Evolutionary conservation across 2,888 invertebrate species (phyloP).

Genomic region (Caenorhabditis angaria): DNA sequence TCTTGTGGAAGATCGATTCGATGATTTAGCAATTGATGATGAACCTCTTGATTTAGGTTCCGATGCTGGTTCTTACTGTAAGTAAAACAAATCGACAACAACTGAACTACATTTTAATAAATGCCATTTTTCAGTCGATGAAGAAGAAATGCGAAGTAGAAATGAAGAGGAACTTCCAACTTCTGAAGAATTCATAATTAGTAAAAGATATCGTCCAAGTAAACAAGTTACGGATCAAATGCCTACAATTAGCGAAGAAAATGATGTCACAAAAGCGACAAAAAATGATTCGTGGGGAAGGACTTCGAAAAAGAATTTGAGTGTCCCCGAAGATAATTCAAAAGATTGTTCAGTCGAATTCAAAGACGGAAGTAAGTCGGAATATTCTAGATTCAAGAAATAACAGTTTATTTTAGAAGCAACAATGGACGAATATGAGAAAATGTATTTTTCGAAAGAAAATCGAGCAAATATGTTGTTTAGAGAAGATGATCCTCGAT

Average conservation of each 20-base stretch:
- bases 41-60: slow-evolving; percentile 6
- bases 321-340: not conserved
- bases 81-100: too few relatives aligned
- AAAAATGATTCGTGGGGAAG: not conserved
- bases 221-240: not conserved
- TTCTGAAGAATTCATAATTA: not conserved
- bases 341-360: slow-evolving; percentile 6
- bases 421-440: not conserved
- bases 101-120: too few relatives aligned
- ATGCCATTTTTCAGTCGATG: slow-evolving; percentile 1
- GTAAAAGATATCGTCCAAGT: not conserved
- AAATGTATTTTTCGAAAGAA: slow-evolving; percentile 9
- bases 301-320: not conserved
- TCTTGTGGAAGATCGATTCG: slow-evolving; percentile 7
- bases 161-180: not conserved
- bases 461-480: slow-evolving; percentile 4
- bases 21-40: slow-evolving; percentile 11
- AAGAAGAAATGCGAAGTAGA: slow-evolving; percentile 4
- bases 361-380: slow-evolving; percentile 1
- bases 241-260: slow-evolving; percentile 4
- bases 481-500: not conserved
- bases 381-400: too few relatives aligned
- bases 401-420: not conserved
- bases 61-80: slow-evolving; percentile 11
- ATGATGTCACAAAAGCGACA: not conserved